A percentile compares a stretch with the other conserved stretches of the same genome.
These are phyloP conservation scores for Vanacampus margaritifer DNA, from an alignment of 2,113 vertebrate genomes.

Conservation along the genomic window DNA sequence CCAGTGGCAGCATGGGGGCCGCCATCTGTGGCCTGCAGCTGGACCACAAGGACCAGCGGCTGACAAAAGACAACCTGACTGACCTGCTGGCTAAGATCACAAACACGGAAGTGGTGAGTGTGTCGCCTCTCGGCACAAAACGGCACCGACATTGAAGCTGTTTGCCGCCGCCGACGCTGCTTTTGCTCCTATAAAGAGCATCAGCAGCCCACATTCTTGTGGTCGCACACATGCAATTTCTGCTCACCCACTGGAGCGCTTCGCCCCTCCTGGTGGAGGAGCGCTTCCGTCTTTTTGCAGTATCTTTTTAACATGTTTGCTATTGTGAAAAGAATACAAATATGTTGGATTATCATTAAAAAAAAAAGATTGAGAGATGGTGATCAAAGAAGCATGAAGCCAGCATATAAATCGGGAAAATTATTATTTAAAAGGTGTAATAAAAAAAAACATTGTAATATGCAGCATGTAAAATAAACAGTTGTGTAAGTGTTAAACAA, in stretches of 20 bases:
- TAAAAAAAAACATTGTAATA: no score
- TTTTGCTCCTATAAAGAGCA: conserved; percentile 71
- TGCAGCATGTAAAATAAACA: no score
- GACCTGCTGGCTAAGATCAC: conserved; percentile 94
- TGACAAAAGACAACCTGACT: conserved; percentile 80
- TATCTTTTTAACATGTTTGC: no score
- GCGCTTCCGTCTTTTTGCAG: background rate
- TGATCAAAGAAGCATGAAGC: no score
- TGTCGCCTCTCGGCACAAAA: no score
- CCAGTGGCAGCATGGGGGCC: conserved; percentile 90
- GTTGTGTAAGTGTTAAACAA: no score
- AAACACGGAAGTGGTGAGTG: conserved; percentile 93
- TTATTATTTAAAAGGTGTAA: no score
- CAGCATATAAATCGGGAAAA: no score
- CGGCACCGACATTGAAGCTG: conserved; percentile 45
- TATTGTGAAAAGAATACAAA: background rate
- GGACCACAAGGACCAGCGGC: conserved; percentile 74
- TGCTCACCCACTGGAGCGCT: conserved; percentile 55
- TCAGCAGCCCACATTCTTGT: conserved; percentile 70
- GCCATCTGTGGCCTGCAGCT: conserved; percentile 91
- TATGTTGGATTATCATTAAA: background rate
- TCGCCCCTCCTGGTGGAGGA: conserved; percentile 60
- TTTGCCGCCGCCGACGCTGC: conserved; percentile 45
- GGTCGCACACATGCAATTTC: conserved; percentile 71
- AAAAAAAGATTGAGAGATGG: no score